Evolutionary conservation across 2,113 vertebrate genomes (phyloP), one percentile per base, ranked within the genome.

Genomic region (Serilophus lunatus): DNA sequence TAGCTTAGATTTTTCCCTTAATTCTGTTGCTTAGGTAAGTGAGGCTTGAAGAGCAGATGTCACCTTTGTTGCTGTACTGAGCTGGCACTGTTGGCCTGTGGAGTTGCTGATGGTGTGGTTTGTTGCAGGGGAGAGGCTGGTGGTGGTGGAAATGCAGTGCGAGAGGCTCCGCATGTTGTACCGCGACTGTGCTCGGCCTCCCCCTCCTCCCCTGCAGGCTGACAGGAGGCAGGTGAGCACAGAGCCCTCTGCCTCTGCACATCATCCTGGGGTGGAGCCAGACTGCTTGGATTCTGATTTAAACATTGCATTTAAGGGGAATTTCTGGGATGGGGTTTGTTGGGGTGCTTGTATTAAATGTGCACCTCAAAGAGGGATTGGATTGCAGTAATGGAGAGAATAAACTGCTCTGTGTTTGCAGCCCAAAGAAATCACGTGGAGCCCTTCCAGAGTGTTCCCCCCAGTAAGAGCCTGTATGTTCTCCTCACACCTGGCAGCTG

Each of bases 391-490:
- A 10, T 9, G 8, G 45, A 47, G 7, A 26, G 92, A 77, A 80
- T 63, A 54, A 86, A 59, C 35, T 49, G 36, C 56, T 88, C 79
- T 59, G 92, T 77, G 2, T 45, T 91, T 47, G 56, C 93, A 99
- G 99, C 99, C 99, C 49, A 99, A 99, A 84, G 99, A 99, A 97
- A 99, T 99, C 72, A 99, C 99, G 0, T 99, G 99, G 99, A 99
- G 98, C 96, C 99, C 99, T 11, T 99, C 99, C 2, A 97, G 99
- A 92, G 98, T 99, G 78, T 99, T 99, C 59, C 99, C 99, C 49
- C 99, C 99, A 0, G 99, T 99, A 18, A 98, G 99, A n/a, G 99
- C 99, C 60, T 99, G 99, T 97, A 99, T 99, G 99, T 99, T 99
- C 96, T 99, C 99, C 6, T 99, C 99, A 2, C 99, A 98, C 50